Evolutionary conservation across 2,797 vertebrate genomes (phyloP), one percentile per base, ranked within the genome.

Genomic region (Erethizon dorsatum): DNA sequence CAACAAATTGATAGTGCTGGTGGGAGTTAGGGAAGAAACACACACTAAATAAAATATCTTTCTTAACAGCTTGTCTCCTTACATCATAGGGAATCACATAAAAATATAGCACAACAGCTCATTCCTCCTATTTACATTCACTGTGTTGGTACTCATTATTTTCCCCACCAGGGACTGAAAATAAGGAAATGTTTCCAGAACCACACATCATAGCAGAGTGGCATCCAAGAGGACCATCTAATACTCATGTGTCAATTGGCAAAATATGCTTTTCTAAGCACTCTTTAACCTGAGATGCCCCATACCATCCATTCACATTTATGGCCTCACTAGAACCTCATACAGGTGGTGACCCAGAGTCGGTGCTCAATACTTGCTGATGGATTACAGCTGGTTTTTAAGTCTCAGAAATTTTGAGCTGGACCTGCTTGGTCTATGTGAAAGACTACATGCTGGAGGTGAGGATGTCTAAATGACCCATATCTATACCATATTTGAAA

Each of bases 81-180:
- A 56, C 65, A 54, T 84, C 88, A 93, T 41, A 83, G 9, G 54
- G 33, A 45, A 75, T 0, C 5, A 7, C 65, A 71, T 82, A 26
- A 82, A 83, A 90, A 69, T 11, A 63, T 0, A 54, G 0, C 13
- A 5, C 2, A 33, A 56, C 15, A 87, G 33, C 78, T 87, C 73
- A 88, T 77, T 69, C 41, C 45, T 86, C 20, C 82, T 41, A 28
- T 69, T 95, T 59, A 75, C 52, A 88, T 69, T 14, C 37, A 20
- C 26, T 28, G 1, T 20, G 33, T 45, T 18, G 37, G 31, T 37
- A 2, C 33, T 91, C 67, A 52, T 83, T 73, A 88, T 91, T 88
- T 95, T 96, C 54, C 61, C 83, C 73, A 95, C 47, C 4, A 11
- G 84, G 57, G 50, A 0, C 8, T 67, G 28, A 91, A 83, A 97